phyloP scores from a whole-genome alignment of 2,888 invertebrate genomes.

The Ectemnius cavifrons region DNA sequence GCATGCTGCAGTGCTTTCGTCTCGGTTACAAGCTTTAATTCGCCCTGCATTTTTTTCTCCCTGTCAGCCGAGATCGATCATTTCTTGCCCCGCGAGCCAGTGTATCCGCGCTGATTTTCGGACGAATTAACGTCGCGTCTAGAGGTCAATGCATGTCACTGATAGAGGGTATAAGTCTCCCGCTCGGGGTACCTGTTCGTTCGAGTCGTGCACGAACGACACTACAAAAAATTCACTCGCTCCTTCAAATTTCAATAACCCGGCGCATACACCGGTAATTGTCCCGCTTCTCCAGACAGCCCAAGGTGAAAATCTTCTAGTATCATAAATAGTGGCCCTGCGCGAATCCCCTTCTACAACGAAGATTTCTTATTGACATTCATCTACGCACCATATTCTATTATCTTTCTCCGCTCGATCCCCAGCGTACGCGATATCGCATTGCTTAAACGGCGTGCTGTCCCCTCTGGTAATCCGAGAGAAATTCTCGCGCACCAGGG shows the following conservation, averaged over 20 bases:
- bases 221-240: neutral
- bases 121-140: constrained; percentile 54
- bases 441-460: neutral
- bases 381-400: neutral
- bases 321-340: neutral
- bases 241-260: constrained; percentile 2
- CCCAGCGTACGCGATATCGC: too few species aligned
- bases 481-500: neutral
- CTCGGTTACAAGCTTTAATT: constrained; percentile 12
- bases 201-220: neutral
- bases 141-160: constrained; percentile 69
- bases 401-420: neutral
- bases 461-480: neutral
- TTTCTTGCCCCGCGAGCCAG: constrained; percentile 34
- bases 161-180: constrained; percentile 66
- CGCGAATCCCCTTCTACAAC: neutral
- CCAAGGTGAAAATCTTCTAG: neutral
- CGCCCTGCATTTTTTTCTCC: constrained; percentile 24
- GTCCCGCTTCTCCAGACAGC: neutral
- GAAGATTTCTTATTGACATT: neutral
- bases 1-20: neutral
- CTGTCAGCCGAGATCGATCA: constrained; percentile 48
- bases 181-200: constrained; percentile 1
- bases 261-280: neutral
- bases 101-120: constrained; percentile 44